Percentiles rank a stretch among this genome's conserved stretches.
Evolutionary conservation across 30 jellyfish, hydroid and myxozoan genomes (phyloP).

Genomic region (Sanderia malayensis): DNA sequence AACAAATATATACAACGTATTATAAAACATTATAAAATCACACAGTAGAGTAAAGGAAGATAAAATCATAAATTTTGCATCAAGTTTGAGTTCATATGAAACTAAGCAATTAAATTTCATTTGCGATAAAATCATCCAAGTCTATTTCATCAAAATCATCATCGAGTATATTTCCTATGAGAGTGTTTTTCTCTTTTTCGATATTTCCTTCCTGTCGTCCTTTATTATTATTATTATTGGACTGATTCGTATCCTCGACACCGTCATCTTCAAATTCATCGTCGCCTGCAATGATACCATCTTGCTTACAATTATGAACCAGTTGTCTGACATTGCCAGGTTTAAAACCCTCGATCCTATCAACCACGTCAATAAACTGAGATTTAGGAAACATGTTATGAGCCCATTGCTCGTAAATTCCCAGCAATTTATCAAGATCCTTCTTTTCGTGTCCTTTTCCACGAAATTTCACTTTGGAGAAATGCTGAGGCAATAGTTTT

Average conservation of each 20-base stretch:
- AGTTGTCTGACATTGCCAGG: slow-evolving; percentile 5
- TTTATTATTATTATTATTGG: not conserved
- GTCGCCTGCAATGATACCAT: not conserved
- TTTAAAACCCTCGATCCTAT: slow-evolving; percentile 29
- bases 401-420: slow-evolving; percentile 42
- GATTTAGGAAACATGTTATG: slow-evolving; percentile 31
- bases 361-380: slow-evolving; percentile 44
- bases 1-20: too few species aligned
- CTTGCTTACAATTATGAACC: slow-evolving; percentile 8
- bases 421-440: slow-evolving; percentile 29
- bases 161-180: not conserved
- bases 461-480: slow-evolving; percentile 16
- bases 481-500: slow-evolving; percentile 17
- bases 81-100: too few species aligned
- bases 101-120: too few species aligned
- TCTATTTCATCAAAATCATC: slow-evolving; percentile 23
- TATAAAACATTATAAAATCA: too few species aligned
- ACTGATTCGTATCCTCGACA: not conserved
- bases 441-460: slow-evolving; percentile 51
- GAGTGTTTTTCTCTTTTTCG: not conserved
- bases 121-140: slow-evolving; percentile 2
- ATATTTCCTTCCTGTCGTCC: not conserved
- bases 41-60: too few species aligned
- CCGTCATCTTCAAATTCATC: not conserved
- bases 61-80: too few species aligned